A percentile compares a stretch with the other conserved stretches of the same genome.
phyloP scores from a whole-genome alignment of 2,797 vertebrate species.

The Lophotriccus pileatus region DNA sequence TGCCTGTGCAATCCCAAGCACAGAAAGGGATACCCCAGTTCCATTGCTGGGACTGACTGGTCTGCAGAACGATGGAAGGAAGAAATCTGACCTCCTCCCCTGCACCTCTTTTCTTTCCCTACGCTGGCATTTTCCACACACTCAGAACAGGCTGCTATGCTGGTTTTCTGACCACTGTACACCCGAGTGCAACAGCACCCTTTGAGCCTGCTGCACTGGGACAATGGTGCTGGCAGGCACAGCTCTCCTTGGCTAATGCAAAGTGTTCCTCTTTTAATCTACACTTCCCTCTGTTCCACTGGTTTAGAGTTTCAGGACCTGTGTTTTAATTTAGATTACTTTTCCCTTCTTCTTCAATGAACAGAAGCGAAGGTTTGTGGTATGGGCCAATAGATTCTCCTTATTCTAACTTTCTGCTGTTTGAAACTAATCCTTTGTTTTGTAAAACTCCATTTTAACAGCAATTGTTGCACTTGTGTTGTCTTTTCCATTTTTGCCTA shows the following conservation, averaged over 20 bases:
- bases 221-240: neutral
- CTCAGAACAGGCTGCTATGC: rapidly evolving
- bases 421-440: neutral
- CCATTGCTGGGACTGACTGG: rapidly evolving
- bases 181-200: neutral
- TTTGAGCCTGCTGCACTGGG: neutral
- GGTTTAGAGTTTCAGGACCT: neutral
- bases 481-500: neutral
- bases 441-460: neutral
- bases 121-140: neutral
- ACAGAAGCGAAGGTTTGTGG: neutral
- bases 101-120: neutral
- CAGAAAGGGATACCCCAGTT: neutral
- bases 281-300: neutral
- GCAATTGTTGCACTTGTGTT: neutral
- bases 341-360: neutral
- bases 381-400: neutral
- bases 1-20: neutral
- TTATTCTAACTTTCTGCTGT: neutral
- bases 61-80: neutral
- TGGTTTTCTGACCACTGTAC: neutral
- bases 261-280: neutral
- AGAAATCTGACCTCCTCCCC: rapidly evolving
- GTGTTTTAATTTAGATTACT: neutral
- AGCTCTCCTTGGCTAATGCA: neutral